phyloP scores from a whole-genome alignment of 2,797 vertebrate species.

The Tokudaia muenninki region DNA sequence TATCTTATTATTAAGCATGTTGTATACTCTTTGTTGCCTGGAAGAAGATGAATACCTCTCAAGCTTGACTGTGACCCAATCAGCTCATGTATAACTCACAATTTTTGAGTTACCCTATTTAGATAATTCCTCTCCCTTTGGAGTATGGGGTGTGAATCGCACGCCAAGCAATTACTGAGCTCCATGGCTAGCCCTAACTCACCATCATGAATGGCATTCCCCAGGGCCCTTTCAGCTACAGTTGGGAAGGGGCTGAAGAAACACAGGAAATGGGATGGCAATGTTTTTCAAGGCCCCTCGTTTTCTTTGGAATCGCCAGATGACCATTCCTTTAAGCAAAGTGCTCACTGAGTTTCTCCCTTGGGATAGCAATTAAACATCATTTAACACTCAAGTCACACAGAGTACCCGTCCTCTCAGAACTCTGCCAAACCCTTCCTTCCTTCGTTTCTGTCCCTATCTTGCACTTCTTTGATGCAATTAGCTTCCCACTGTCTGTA shows the following conservation, averaged over 20 bases:
- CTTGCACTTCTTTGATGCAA: fast-evolving
- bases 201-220: not conserved
- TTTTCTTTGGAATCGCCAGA: not conserved
- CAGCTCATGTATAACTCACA: not conserved
- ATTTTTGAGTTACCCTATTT: not conserved
- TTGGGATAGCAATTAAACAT: not conserved
- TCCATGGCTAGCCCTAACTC: not conserved
- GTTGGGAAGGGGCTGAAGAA: not conserved
- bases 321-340: not conserved
- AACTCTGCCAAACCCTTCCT: not conserved
- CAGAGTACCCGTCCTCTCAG: too few species aligned
- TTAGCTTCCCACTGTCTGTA: not conserved
- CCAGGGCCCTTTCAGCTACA: not conserved
- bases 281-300: not conserved
- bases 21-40: not conserved
- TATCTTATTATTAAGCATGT: not conserved
- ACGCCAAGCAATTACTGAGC: too few species aligned
- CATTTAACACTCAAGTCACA: not conserved
- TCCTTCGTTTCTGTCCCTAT: too few species aligned
- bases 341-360: not conserved
- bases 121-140: too few species aligned
- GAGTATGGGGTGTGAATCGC: not conserved
- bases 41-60: not conserved
- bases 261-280: not conserved
- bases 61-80: not conserved